A percentile compares a stretch with the other conserved stretches of the same genome.
phyloP scores from a whole-genome alignment of 2,113 vertebrate genomes.

The Phaethornis superciliosus region DNA sequence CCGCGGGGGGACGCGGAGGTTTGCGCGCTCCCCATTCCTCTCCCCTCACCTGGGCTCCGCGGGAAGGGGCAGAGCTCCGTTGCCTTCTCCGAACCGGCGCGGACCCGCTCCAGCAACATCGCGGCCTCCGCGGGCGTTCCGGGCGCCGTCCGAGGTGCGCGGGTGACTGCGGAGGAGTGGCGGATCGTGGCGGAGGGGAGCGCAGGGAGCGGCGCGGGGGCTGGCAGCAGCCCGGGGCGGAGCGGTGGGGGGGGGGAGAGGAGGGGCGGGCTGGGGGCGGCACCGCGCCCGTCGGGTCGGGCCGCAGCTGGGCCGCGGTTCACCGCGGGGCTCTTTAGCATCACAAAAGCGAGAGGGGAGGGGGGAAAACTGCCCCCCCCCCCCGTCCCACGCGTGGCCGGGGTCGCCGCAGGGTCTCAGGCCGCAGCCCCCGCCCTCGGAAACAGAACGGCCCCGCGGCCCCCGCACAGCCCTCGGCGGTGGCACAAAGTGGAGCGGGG shows the following conservation, averaged over 20 bases:
- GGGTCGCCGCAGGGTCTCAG: background rate
- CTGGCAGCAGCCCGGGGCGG: background rate
- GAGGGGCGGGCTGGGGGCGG: background rate
- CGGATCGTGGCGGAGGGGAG: slow-evolving; percentile 14
- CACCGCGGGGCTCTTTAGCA: background rate
- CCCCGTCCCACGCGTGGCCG: background rate
- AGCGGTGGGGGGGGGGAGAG: background rate
- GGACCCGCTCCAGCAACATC: slow-evolving; percentile 74
- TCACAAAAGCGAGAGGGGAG: background rate
- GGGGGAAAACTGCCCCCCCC: too few species aligned
- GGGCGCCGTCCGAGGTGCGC: slow-evolving; percentile 13
- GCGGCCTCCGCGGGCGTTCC: background rate
- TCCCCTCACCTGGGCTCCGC: slow-evolving; percentile 63
- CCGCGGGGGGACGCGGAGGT: background rate
- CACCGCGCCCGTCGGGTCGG: background rate
- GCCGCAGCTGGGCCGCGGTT: background rate
- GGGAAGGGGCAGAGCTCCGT: slow-evolving; percentile 59
- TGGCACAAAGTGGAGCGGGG: accelerated
- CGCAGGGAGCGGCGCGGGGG: slow-evolving; percentile 6
- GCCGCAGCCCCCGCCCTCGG: background rate
- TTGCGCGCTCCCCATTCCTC: background rate
- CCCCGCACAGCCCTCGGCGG: background rate
- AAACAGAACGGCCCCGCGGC: background rate
- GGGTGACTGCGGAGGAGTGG: slow-evolving; percentile 32
- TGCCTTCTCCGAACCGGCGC: slow-evolving; percentile 37